Evolutionary conservation across 2,113 vertebrate species (phyloP), one percentile per base, ranked within the genome.

Genomic region (Datnioides undecimradiatus): DNA sequence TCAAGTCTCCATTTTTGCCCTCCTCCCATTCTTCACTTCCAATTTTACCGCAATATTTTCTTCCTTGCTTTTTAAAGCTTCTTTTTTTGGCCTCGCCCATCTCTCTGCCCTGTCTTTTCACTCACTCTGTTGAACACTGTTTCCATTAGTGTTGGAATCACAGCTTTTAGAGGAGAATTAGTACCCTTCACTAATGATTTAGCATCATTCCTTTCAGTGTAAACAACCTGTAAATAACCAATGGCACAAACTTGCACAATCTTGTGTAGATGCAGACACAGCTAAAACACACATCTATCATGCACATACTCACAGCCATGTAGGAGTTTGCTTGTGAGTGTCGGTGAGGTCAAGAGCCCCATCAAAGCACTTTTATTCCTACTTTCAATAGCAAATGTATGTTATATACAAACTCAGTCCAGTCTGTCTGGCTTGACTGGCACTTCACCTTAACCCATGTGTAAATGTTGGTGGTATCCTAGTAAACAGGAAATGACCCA

Each of bases 111-210:
- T 27, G 33, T 68, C 45, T 66, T 34, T n/a, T 67, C n/a, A 25
- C 33, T 60, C 46, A 58, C 8, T 38, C 34, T 59, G 6, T 25
- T 66, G 31, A 83, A 45, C 66, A 64, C 52, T 55, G 6, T 62
- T 74, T 79, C 72, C 75, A 82, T 79, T 73, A 69, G 49, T 51
- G 41, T 76, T 65, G 38, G 36, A 72, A 84, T 87, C 63, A 67
- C 45, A 70, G 76, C 72, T 81, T 85, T 81, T 52, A 78, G 70
- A 70, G 40, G 65, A 76, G 71, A 84, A 84, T 86, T 80, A 73
- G 69, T 51, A 33, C 29, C 76, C 9, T 73, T 86, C 72, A 74
- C 78, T 81, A 79, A 85, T 63, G 63, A 79, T 87, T 85, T 79
- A 73, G 48, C 34, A 59, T 76, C 9, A 59, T 46, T 64, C 54